Percentiles rank a stretch among this genome's conserved stretches.
Conservation (phyloP, 2,888 invertebrate species). For the Lamellibrachia columna region DNA sequence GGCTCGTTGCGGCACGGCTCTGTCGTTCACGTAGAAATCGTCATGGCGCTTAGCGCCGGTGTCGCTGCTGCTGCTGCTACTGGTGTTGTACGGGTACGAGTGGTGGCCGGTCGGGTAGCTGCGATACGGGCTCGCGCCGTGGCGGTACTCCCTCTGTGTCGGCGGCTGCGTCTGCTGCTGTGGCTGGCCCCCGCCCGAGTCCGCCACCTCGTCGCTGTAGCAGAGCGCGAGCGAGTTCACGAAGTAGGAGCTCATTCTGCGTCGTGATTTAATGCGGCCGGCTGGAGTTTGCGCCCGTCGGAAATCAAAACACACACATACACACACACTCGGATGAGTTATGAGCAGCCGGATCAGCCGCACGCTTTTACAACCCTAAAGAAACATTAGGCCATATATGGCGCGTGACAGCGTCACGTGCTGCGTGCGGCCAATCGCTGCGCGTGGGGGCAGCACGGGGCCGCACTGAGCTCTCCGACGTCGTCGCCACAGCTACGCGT, state of each 20-base stretch:
- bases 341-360: slow-evolving; percentile 32
- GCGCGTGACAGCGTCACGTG: slow-evolving; percentile 35
- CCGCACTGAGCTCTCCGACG: background rate
- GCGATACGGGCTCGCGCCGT: slow-evolving; percentile 25
- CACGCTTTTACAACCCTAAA: slow-evolving; percentile 41
- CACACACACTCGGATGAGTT: slow-evolving; percentile 34
- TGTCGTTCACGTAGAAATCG: background rate
- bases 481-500: slow-evolving; percentile 16
- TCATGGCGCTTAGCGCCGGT: background rate
- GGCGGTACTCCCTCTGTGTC: slow-evolving; percentile 16
- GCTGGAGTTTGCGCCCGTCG: background rate
- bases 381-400: slow-evolving; percentile 43
- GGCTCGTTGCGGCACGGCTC: background rate
- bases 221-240: slow-evolving; percentile 39
- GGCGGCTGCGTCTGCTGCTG: background rate
- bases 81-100: slow-evolving; percentile 17
- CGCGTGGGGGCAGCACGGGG: slow-evolving; percentile 6
- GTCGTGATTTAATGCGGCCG: slow-evolving; percentile 22
- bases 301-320: slow-evolving; percentile 20
- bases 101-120: slow-evolving; percentile 24
- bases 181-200: slow-evolving; percentile 28
- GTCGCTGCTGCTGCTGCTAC: background rate
- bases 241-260: slow-evolving; percentile 39
- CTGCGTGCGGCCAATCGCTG: slow-evolving; percentile 30
- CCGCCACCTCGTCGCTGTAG: slow-evolving; percentile 35